Conservation (phyloP, 1,140 invertebrate species). For the Arctopsyche grandis region DNA sequence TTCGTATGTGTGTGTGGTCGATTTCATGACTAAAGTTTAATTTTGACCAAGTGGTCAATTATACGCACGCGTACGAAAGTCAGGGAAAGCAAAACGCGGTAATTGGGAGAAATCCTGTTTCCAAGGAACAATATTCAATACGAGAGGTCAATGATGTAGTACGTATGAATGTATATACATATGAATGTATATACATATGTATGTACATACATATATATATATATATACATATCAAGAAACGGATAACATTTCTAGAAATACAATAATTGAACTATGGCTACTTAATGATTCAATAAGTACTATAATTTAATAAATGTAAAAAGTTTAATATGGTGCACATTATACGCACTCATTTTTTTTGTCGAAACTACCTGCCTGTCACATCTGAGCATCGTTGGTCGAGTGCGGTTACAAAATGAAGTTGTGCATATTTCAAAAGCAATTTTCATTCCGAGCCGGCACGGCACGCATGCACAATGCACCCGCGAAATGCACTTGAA, state of each 20-base stretch:
- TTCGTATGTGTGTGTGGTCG: not conserved
- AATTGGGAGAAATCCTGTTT: constrained; percentile 21
- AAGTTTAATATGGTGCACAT: not conserved
- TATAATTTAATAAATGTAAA: too few species aligned
- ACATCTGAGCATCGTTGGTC: constrained; percentile 7
- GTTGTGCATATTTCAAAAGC: constrained; percentile 50
- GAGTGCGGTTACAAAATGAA: constrained; percentile 45
- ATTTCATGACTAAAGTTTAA: not conserved
- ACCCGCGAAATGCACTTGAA: not conserved
- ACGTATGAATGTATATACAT: not conserved
- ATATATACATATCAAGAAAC: not conserved
- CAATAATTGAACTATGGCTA: too few species aligned
- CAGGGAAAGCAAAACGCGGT: constrained; percentile 22
- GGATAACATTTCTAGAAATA: too few species aligned
- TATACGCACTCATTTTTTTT: not conserved
- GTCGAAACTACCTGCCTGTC: not conserved
- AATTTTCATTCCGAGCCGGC: constrained; percentile 48
- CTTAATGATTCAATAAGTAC: too few species aligned
- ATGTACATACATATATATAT: not conserved
- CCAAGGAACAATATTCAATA: constrained; percentile 6
- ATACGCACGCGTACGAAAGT: not conserved
- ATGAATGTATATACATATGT: not conserved
- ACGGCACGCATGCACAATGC: constrained; percentile 24
- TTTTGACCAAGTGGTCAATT: constrained; percentile 18
- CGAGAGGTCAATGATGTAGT: not conserved